Evolutionary conservation across 2,888 invertebrate species (phyloP).

Genomic region (Adineta ricciae): DNA sequence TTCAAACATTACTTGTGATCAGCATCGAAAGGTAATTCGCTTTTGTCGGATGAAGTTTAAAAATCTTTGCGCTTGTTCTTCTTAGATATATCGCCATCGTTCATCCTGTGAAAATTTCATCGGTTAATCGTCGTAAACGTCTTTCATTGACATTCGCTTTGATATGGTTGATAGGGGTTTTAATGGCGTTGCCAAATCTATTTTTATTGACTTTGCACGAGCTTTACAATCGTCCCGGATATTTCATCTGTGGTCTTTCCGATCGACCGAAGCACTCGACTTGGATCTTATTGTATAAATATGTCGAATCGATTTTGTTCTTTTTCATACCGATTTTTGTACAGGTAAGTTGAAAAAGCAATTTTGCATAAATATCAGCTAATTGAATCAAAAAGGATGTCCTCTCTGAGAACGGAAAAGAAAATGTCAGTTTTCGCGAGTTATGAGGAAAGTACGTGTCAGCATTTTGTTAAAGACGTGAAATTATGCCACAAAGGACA

Average conservation of each 20-base stretch:
- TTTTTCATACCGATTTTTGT: neutral
- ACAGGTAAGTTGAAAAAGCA: neutral
- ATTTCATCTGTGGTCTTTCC: neutral
- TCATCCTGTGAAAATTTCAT: neutral
- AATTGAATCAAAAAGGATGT: neutral
- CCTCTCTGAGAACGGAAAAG: too few relatives aligned
- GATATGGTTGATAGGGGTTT: neutral
- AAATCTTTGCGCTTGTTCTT: neutral
- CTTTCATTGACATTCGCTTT: neutral
- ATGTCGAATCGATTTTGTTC: neutral
- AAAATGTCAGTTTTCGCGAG: too few relatives aligned
- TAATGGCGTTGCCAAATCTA: neutral
- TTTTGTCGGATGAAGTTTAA: neutral
- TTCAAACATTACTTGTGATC: conserved; percentile 5
- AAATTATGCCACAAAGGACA: too few relatives aligned
- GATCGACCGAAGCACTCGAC: neutral
- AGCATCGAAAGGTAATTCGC: neutral
- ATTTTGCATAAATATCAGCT: too few relatives aligned
- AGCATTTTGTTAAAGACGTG: too few relatives aligned
- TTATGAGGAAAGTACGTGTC: too few relatives aligned
- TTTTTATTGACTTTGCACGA: neutral
- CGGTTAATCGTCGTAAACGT: neutral
- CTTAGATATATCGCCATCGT: conserved; percentile 3
- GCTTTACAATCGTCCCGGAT: neutral
- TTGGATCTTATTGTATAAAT: neutral